Base-by-base conservation (phyloP, 2,113 vertebrate genomes). In the Istiophorus platypterus region DNA sequence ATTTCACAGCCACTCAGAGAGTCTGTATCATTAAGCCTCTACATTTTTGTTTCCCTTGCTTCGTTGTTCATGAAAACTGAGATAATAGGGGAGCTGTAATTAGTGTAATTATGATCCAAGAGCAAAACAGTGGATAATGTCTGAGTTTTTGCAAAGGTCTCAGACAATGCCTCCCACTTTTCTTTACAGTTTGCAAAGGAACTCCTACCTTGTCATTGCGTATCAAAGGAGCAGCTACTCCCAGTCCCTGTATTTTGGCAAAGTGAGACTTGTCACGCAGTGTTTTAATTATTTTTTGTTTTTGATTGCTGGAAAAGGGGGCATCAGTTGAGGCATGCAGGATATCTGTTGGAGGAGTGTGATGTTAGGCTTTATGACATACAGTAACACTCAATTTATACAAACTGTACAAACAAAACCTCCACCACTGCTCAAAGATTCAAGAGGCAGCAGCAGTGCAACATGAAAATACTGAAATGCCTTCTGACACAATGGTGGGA, bases 91-190 rank as follows among this genome's bases (percentile, higher is more conserved):
- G 65, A 67, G 73, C 78, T 39, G 41, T 87, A 82, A 90, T 90
- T 84, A 76, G 67, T 72, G 66, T 80, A 86, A 88, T 82, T 89
- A 85, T 82, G 85, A 89, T 89, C 37, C 80, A 81, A 89, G 87
- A 84, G 65, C 75, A 75, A 75, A 81, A 87, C 79, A 87, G 85
- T 86, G 45, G 80, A 84, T 91, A 64, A 73, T 63, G 52, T 76
- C 20, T 78, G 80, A 79, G 72, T 66, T 76, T 72, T 47, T 82
- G 78, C 77, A 82, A 82, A 87, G 80, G 85, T 90, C 57, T 75
- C 68, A 73, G 82, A 76, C 78, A 78, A 88, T 84, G 85, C 14
- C 41, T 80, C 80, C 59, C 12, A 61, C 64, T 89, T 82, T 63
- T 77, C 64, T 71, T 74, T 73, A 64, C 34, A 41, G 78, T 78